Base-by-base conservation (phyloP, 1,140 invertebrate genomes). In the Meloidogyne hapla region DNA sequence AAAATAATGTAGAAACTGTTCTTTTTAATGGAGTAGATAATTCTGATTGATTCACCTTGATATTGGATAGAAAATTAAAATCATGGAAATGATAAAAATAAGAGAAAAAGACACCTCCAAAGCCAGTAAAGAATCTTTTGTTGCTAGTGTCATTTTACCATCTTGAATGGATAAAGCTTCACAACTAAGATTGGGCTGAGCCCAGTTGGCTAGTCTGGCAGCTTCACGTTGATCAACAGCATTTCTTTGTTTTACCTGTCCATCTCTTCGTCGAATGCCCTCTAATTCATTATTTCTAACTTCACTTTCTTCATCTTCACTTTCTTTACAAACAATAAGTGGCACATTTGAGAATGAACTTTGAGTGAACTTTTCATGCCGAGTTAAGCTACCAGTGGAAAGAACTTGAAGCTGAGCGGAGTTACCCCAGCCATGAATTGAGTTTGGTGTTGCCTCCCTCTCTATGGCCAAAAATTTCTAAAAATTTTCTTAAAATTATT, bases 171-270 rank as follows among this genome's bases (percentile, higher is more conserved):
- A 63, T 63, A 81, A 40, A 10, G 45, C 81, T 26, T 82, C 69
- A 40, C 65, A 71, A 56, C 71, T 77, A n/a, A 78, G 70, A 28
- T 80, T 82, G 25, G 77, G 74, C 56, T 74, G 65, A 9, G 78
- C 69, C 83, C 83, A 85, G 64, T 83, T 84, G 3, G 83, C 83
- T 26, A 85, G 75, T 42, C 84, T 69, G 64, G 85, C 83, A 9
- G 79, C 83, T 12, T 80, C 84, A 38, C 84, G 62, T n/a, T 26
- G 40, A 40, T 62, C 48, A 64, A 63, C 70, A 38, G 21, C 21
- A 38, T 5, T 63, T 33, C 70, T 40, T 38, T 48, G 69, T 65
- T 33, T 72, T 72, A 1, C 1, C 2, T 42, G 40, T 1, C 4
- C 9, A 3, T 45, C 56, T 38, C 18, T 65, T 23, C 10, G 40